Evolutionary conservation across 2,888 invertebrate genomes (phyloP).

Genomic region (Bimastos eiseni): DNA sequence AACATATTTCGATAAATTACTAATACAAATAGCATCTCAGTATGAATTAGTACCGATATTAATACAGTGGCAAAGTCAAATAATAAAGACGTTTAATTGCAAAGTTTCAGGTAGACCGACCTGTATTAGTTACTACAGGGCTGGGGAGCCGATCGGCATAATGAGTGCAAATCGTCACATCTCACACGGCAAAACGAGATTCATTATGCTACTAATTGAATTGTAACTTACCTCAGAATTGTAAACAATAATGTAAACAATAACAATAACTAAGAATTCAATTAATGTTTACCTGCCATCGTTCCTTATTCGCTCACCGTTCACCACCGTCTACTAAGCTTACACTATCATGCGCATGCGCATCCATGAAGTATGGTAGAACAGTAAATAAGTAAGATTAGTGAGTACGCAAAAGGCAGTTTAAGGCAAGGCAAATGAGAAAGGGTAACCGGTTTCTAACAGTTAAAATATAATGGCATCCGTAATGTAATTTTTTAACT

Average conservation of each 20-base stretch:
- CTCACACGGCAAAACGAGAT: neutral
- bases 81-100: neutral
- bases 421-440: neutral
- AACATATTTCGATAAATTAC: neutral
- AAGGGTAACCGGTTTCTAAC: neutral
- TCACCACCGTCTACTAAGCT: neutral
- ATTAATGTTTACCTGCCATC: neutral
- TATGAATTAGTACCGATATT: neutral
- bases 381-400: neutral
- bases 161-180: neutral
- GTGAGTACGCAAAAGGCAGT: neutral
- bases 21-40: neutral
- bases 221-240: neutral
- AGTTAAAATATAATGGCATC: neutral
- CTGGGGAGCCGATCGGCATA: neutral
- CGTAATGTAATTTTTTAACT: neutral
- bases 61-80: neutral
- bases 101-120: neutral
- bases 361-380: neutral
- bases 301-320: neutral
- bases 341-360: neutral
- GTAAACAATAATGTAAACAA: neutral
- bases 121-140: neutral
- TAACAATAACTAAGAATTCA: neutral
- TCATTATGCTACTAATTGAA: neutral